phyloP scores from a whole-genome alignment of 2,113 vertebrate genomes.

The Bolborhynchus lineola region DNA sequence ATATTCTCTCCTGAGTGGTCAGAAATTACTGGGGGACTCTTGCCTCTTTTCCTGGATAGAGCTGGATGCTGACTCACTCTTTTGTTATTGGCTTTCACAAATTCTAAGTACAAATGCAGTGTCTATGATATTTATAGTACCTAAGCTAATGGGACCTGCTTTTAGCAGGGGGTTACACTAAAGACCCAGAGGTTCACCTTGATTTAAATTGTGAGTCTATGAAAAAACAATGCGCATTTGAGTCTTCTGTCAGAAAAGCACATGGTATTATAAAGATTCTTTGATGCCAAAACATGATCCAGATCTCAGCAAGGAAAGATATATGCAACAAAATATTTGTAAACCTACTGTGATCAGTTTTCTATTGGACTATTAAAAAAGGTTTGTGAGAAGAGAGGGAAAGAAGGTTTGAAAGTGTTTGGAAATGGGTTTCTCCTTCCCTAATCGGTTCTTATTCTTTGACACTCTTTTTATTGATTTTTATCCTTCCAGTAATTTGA shows the following conservation, averaged over 20 bases:
- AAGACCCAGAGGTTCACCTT: background rate
- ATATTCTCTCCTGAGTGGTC: background rate
- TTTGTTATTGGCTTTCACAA: background rate
- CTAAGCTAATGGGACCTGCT: background rate
- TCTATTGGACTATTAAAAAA: background rate
- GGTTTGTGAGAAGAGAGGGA: rapidly evolving
- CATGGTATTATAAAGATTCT: background rate
- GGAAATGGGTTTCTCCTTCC: background rate
- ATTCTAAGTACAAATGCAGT: background rate
- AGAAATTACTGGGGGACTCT: background rate
- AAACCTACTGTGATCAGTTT: background rate
- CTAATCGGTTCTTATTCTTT: conserved; percentile 9
- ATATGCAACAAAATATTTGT: background rate
- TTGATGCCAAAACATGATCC: background rate
- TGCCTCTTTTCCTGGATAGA: background rate
- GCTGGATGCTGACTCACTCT: background rate
- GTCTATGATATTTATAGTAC: background rate
- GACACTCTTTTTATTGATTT: conserved; percentile 26
- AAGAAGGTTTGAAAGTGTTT: background rate
- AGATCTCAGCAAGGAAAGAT: background rate
- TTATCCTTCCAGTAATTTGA: background rate
- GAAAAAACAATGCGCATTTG: background rate
- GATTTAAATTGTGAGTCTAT: background rate
- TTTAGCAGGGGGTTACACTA: background rate
- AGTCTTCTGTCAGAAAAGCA: background rate